phyloP scores from a whole-genome alignment of 2,888 invertebrate genomes.

The Andricus curvator region DNA sequence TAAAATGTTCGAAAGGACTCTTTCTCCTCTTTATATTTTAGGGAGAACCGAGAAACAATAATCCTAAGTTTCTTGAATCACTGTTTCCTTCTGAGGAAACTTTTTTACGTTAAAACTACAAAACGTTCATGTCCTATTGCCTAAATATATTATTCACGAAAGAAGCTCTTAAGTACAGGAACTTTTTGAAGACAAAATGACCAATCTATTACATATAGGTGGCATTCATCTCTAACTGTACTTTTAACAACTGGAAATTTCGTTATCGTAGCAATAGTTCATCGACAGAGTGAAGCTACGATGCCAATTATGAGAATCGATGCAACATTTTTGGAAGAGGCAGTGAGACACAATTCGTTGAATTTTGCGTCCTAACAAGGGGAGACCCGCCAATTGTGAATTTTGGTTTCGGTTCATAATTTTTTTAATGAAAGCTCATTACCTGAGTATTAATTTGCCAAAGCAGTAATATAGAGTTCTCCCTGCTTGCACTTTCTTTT shows the following conservation, averaged over 20 bases:
- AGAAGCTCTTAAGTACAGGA: constrained; percentile 16
- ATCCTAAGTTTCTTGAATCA: not conserved
- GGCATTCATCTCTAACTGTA: constrained; percentile 42
- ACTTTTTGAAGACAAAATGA: constrained; percentile 41
- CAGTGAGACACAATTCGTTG: constrained; percentile 57
- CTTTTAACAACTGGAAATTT: constrained; percentile 3
- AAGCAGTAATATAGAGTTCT: too few species aligned
- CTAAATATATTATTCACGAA: constrained; percentile 10
- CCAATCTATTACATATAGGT: constrained; percentile 39
- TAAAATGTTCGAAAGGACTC: too few species aligned
- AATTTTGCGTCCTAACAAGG: constrained; percentile 15
- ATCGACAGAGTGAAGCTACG: constrained; percentile 1
- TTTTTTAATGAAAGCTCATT: too few species aligned
- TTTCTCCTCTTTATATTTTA: not conserved
- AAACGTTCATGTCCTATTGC: constrained; percentile 6
- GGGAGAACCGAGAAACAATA: not conserved
- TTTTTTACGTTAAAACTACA: constrained; percentile 21
- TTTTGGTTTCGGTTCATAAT: too few species aligned
- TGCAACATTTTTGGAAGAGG: constrained; percentile 50
- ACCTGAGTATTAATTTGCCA: too few species aligned
- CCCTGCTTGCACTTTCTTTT: too few species aligned
- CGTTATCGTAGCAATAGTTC: not conserved
- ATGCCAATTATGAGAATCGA: constrained; percentile 28
- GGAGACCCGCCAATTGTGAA: too few species aligned
- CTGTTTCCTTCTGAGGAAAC: not conserved